Conservation (phyloP, 2,113 vertebrate species). For the Coracopsis vasa region DNA sequence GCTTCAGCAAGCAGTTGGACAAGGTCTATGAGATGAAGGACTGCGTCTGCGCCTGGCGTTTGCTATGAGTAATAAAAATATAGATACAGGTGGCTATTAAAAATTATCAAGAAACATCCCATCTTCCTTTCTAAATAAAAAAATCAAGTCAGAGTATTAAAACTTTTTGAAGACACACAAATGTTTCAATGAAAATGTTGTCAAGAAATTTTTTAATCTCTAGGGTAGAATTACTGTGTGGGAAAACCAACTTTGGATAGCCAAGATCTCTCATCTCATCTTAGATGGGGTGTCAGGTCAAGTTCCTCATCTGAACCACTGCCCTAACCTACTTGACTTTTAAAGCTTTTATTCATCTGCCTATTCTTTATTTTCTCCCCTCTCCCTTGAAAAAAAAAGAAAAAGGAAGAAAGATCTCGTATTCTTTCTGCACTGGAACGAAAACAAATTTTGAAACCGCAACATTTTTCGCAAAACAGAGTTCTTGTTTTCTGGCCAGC, state of each 20-base stretch:
- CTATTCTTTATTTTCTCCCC: background rate
- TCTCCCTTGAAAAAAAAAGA: background rate
- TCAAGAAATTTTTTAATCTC: background rate
- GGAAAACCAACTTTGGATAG: background rate
- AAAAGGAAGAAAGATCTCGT: conserved; percentile 3
- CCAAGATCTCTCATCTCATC: background rate
- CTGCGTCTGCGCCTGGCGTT: background rate
- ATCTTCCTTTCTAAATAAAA: background rate
- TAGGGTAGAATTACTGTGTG: background rate
- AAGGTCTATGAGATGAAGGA: background rate
- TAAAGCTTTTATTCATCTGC: background rate
- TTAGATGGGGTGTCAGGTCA: background rate
- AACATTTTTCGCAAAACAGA: conserved; percentile 58
- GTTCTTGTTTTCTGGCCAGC: conserved; percentile 51
- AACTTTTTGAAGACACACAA: background rate
- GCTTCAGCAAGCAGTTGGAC: background rate
- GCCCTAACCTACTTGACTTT: background rate
- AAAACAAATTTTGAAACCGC: conserved; percentile 59
- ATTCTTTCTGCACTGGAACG: conserved; percentile 47
- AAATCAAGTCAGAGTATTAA: background rate
- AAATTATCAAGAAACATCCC: background rate
- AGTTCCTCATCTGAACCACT: background rate
- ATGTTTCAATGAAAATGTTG: background rate
- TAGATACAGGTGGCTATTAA: background rate
- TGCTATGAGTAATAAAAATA: background rate